phyloP scores from a whole-genome alignment of 2,113 vertebrate genomes.

The Jaculus jaculus region DNA sequence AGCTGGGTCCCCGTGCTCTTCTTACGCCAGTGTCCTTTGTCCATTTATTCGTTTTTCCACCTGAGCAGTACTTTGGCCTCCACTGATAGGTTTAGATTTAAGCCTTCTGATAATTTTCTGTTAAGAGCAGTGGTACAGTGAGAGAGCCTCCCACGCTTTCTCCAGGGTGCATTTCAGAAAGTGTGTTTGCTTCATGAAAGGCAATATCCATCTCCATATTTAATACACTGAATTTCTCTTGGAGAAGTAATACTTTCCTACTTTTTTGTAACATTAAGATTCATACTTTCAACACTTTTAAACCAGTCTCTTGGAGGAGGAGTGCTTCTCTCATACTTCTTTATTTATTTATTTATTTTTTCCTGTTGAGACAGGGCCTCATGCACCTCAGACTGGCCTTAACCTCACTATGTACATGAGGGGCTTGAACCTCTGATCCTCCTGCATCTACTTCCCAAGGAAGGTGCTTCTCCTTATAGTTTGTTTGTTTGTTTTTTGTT shows the following conservation, averaged over 20 bases:
- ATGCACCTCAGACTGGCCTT: no score
- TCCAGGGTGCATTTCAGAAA: neutral
- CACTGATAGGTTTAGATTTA: neutral
- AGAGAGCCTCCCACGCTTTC: neutral
- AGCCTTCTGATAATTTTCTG: conserved; percentile 12
- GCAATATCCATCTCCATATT: neutral
- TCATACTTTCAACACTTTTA: neutral
- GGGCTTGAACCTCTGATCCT: no score
- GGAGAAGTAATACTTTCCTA: neutral
- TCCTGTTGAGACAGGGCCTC: no score
- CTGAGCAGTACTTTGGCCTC: neutral
- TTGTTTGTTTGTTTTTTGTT: no score
- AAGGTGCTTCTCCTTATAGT: no score
- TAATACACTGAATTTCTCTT: neutral
- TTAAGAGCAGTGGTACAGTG: neutral
- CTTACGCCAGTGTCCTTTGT: neutral
- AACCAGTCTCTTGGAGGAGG: neutral
- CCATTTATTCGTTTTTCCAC: neutral
- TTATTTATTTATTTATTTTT: no score
- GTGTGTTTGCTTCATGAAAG: neutral
- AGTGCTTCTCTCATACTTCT: neutral
- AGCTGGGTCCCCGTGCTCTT: neutral
- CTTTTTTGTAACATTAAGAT: neutral
- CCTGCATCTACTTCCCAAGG: no score
- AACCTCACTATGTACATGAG: no score